Evolutionary conservation across 2,113 vertebrate genomes (phyloP), one percentile per base, ranked within the genome.

Genomic region (Dermatemys mawii): DNA sequence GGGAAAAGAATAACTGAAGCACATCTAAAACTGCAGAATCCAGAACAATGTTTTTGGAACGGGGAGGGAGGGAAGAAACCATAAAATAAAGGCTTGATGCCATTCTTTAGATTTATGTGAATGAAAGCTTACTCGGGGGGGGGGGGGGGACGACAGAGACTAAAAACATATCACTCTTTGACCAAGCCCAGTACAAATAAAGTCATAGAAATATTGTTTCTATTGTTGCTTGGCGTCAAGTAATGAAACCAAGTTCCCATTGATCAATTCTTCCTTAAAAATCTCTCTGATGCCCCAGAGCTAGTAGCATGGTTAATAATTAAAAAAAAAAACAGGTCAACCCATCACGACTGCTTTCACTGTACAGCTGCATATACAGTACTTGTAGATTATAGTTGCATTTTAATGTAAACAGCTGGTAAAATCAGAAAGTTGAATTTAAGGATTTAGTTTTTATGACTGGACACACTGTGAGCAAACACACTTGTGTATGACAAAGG

Each of bases 21-120:
- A 86, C 50, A 82, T 82, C 11, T 88, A 90, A 85, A 95, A 92
- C 84, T 94, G 50, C 70, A 94, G 92, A 96, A 89, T 75, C n/a
- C 54, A 81, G 87, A 95, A 86, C 92, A 49, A 76, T 90, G 81
- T 78, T 86, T 93, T 83, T 53, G 1, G 1, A 3, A n/a, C n/a
- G n/a, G n/a, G n/a, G n/a, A 2, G 53, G 73, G 80, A 24, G 44
- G 24, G 84, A 88, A 86, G 78, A 92, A 84, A 53, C 22, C n/a
- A n/a, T 80, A 75, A 90, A 88, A 92, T 82, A 49, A 57, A 95
- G 32, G 83, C 93, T 83, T 86, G 26, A 32, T 35, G 3, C 57
- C 32, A 35, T 16, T 91, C 21, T 83, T 63, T 50, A 50, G 14
- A 81, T 53, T 80, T 81, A 26, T 48, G 11, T 50, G 60, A 92